A percentile compares a stretch with the other conserved stretches of the same genome.
Conservation (phyloP, 2,888 invertebrate species). For the Ommatoiulus sabulosus region DNA sequence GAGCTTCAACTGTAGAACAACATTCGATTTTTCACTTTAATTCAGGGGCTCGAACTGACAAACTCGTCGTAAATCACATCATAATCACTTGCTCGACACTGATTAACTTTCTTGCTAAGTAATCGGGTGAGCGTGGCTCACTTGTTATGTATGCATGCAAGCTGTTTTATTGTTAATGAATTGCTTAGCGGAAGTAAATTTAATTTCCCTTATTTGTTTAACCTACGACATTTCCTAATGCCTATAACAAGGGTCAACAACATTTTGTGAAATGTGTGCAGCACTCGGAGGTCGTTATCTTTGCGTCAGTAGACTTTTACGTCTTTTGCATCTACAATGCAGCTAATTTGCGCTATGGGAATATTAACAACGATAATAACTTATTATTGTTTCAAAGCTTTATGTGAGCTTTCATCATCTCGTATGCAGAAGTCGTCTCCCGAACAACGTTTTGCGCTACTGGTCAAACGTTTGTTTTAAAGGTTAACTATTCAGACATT, state of each 20-base stretch:
- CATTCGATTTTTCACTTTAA: no score
- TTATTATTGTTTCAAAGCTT: background rate
- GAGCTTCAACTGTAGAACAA: no score
- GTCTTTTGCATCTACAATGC: background rate
- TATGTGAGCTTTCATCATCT: background rate
- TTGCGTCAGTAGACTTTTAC: background rate
- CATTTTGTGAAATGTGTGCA: background rate
- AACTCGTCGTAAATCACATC: no score
- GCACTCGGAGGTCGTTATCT: background rate
- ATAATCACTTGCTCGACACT: background rate
- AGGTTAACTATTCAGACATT: background rate
- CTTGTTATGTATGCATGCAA: background rate
- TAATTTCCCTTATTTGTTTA: background rate
- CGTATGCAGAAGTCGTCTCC: background rate
- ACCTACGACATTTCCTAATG: background rate
- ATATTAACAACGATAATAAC: background rate
- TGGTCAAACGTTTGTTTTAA: background rate
- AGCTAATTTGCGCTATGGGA: background rate
- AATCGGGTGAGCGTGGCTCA: background rate
- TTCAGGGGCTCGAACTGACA: no score
- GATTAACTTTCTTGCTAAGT: background rate
- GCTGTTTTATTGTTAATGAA: background rate
- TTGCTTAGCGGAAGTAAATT: constrained; percentile 14
- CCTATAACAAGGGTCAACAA: background rate
- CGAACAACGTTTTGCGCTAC: background rate